A percentile compares a stretch with the other conserved stretches of the same genome.
phyloP scores from a whole-genome alignment of 2,888 invertebrate species.

The Abrostola tripartita region DNA sequence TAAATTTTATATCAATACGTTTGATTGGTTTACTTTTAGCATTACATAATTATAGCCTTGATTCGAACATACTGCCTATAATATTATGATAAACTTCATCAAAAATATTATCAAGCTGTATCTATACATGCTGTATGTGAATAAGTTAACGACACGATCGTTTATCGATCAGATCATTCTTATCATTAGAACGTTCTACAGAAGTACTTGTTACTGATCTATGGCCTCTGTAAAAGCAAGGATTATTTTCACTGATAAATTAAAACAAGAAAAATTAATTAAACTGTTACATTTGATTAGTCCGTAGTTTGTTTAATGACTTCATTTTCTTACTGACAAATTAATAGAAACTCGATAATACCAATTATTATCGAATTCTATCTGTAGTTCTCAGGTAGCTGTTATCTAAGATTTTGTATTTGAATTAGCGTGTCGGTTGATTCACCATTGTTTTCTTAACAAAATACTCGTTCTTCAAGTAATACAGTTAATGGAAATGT shows the following conservation, averaged over 20 bases:
- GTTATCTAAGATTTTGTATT: constrained; percentile 1
- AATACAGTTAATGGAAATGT: constrained; percentile 13
- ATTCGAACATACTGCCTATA: too few relatives aligned
- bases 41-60: too few relatives aligned
- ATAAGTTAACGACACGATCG: constrained; percentile 5
- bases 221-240: constrained; percentile 8
- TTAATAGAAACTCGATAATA: neutral
- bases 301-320: neutral
- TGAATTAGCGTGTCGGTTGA: neutral
- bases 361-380: neutral
- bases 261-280: neutral
- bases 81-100: too few relatives aligned
- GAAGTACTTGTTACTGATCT: constrained; percentile 14
- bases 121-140: neutral
- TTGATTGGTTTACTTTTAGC: too few relatives aligned
- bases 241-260: neutral
- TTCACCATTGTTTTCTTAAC: neutral
- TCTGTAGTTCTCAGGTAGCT: neutral
- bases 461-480: neutral
- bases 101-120: too few relatives aligned
- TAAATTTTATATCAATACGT: too few relatives aligned
- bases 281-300: neutral
- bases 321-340: neutral
- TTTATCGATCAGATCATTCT: constrained; percentile 19
- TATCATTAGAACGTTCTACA: constrained; percentile 13